Percentiles rank a stretch among this genome's conserved stretches.
phyloP scores from a whole-genome alignment of 1,140 invertebrate genomes.

The Diabrotica virgifera region DNA sequence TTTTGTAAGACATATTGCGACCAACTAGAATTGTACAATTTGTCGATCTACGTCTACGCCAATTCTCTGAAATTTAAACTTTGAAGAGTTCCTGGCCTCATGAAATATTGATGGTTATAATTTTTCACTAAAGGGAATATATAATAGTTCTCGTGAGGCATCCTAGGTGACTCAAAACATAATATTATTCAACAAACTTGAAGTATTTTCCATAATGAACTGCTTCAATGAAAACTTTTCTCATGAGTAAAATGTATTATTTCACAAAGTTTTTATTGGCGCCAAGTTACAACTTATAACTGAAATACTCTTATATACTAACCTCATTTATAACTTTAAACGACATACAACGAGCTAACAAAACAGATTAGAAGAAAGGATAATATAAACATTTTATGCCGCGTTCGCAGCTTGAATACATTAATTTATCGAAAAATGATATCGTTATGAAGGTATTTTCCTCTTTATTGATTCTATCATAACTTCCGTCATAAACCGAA shows the following conservation, averaged over 20 bases:
- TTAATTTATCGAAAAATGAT: background rate
- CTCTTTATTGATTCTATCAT: too few species aligned
- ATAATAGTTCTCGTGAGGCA: slow-evolving; percentile 6
- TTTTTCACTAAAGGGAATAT: slow-evolving; percentile 6
- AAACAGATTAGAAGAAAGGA: background rate
- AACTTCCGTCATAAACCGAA: too few species aligned
- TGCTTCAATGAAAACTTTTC: slow-evolving; percentile 15
- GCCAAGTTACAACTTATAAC: background rate
- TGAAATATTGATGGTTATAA: slow-evolving; percentile 14
- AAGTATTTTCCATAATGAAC: slow-evolving; percentile 14
- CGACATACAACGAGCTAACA: background rate
- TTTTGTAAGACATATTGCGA: too few species aligned
- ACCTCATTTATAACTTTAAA: background rate
- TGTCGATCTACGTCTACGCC: too few species aligned
- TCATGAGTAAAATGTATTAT: slow-evolving; percentile 13
- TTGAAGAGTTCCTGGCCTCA: background rate
- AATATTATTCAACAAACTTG: slow-evolving; percentile 16
- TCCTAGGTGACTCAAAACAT: slow-evolving; percentile 13
- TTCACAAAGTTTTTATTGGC: slow-evolving; percentile 12
- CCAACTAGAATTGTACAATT: too few species aligned
- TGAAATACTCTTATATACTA: background rate
- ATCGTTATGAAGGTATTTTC: background rate
- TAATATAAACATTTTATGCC: too few species aligned
- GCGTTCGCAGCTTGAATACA: background rate
- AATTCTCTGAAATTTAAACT: background rate